Percentiles rank a stretch among this genome's conserved stretches.
Conservation (phyloP, 2,797 vertebrate genomes). For the Trachurus trachurus region DNA sequence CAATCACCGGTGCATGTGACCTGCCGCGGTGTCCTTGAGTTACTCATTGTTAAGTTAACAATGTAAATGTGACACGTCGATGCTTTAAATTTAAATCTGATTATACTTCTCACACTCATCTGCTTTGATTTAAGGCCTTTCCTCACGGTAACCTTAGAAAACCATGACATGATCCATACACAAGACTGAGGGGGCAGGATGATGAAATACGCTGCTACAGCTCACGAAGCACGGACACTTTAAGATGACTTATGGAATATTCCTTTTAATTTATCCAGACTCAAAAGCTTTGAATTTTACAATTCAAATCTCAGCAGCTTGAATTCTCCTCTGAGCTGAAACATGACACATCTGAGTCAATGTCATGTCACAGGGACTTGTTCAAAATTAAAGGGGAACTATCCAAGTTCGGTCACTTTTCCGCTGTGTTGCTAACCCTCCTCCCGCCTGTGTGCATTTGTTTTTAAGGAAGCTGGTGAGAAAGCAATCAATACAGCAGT, state of each 20-base stretch:
- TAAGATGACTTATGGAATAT: background rate
- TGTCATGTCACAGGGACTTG: no score
- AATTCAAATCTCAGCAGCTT: background rate
- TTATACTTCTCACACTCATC: background rate
- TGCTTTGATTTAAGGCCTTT: background rate
- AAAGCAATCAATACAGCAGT: no score
- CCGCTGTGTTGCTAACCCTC: no score
- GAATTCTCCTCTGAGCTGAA: background rate
- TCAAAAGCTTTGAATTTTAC: background rate
- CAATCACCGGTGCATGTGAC: background rate
- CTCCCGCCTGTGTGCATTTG: no score
- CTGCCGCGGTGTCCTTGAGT: background rate
- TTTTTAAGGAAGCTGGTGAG: no score
- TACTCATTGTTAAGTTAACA: background rate
- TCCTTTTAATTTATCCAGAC: background rate
- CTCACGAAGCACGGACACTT: background rate
- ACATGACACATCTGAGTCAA: background rate
- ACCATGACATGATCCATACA: background rate
- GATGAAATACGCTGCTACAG: background rate
- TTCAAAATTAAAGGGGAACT: no score
- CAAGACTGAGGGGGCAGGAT: background rate
- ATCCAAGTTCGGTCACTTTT: no score
- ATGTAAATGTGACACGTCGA: conserved; percentile 12
- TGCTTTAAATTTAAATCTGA: background rate
- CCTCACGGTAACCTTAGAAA: background rate